Conservation (phyloP, 2,797 vertebrate species). For the Protosalanx chinensis region DNA sequence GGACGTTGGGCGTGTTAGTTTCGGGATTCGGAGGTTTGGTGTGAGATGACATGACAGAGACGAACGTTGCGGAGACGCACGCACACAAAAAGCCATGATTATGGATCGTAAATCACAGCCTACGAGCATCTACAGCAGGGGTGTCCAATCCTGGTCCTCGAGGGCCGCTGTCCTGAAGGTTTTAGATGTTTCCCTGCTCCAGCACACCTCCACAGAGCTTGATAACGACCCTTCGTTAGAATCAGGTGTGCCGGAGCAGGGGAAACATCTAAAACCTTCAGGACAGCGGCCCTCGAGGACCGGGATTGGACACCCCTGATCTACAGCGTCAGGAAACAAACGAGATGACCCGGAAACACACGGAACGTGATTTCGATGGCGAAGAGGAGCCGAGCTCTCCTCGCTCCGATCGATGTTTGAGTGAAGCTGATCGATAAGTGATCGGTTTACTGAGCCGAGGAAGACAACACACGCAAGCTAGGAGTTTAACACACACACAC, state of each 20-base stretch:
- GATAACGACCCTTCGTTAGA: no score
- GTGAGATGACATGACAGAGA: not conserved
- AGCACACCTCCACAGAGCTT: no score
- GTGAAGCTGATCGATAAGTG: not conserved
- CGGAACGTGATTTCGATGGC: no score
- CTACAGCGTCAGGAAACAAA: no score
- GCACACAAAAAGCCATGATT: not conserved
- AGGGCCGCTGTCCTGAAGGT: no score
- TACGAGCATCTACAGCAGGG: no score
- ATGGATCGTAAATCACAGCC: not conserved
- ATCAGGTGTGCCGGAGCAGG: no score
- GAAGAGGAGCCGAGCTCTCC: not conserved
- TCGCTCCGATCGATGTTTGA: not conserved
- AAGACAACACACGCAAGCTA: slow-evolving; percentile 8
- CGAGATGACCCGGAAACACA: not conserved
- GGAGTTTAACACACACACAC: slow-evolving; percentile 6
- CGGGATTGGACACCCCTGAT: no score
- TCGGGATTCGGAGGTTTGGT: not conserved
- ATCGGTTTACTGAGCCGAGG: not conserved
- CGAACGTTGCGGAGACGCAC: not conserved
- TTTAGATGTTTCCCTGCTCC: no score
- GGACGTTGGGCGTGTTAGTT: not conserved
- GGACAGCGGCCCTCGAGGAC: no score
- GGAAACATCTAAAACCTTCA: no score
- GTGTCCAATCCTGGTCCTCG: no score